phyloP scores from a whole-genome alignment of 2,888 invertebrate genomes.

The Heliconius cydno region DNA sequence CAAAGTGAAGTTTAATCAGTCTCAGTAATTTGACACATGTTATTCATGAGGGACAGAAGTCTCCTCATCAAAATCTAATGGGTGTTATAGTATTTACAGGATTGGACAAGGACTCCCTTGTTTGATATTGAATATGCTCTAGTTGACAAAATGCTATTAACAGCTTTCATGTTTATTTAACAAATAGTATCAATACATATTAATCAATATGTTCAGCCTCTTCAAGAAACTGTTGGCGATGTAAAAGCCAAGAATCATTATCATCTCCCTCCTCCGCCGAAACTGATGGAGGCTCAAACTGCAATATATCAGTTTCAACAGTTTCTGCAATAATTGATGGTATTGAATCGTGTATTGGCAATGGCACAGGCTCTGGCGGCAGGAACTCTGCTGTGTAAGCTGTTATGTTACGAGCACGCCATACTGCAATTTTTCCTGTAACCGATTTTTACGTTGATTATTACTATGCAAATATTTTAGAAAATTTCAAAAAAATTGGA shows the following conservation, averaged over 20 bases:
- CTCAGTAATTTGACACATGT: neutral
- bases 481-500: too few relatives aligned
- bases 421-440: constrained; percentile 81
- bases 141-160: neutral
- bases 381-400: constrained; percentile 87
- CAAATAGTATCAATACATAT: neutral
- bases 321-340: constrained; percentile 78
- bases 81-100: neutral
- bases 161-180: neutral
- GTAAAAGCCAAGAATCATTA: constrained; percentile 74
- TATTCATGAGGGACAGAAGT: neutral
- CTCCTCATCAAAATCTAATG: neutral
- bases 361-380: constrained; percentile 87
- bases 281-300: constrained; percentile 69
- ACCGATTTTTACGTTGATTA: constrained; percentile 4
- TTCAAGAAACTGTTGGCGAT: constrained; percentile 74
- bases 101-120: neutral
- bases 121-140: neutral
- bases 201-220: constrained; percentile 62
- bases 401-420: constrained; percentile 88
- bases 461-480: too few relatives aligned
- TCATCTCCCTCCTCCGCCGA: constrained; percentile 71
- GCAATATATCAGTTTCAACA: constrained; percentile 68
- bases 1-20: neutral
- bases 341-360: constrained; percentile 86